Evolutionary conservation across 2,797 vertebrate species (phyloP).

Genomic region (Selene dorsalis): DNA sequence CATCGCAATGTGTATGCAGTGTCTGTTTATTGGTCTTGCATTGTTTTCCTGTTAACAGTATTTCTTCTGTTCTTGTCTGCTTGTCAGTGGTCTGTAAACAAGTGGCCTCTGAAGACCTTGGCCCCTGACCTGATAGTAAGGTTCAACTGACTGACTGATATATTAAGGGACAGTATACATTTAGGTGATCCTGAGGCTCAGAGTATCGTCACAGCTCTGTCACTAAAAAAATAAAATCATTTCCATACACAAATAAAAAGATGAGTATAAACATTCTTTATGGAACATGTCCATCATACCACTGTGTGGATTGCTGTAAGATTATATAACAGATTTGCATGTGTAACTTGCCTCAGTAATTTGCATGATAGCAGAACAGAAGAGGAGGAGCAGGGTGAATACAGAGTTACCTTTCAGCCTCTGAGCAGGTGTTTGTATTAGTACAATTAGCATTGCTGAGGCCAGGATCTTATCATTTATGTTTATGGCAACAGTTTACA

Average conservation of each 20-base stretch:
- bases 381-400: background rate
- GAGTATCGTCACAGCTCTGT: background rate
- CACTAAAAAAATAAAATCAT: background rate
- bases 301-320: constrained; percentile 25
- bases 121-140: background rate
- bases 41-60: too few species aligned
- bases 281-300: background rate
- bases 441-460: background rate
- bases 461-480: background rate
- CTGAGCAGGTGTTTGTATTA: constrained; percentile 25
- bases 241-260: constrained; percentile 35
- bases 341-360: constrained; percentile 46
- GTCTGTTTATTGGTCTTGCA: too few species aligned
- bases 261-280: constrained; percentile 6
- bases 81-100: background rate
- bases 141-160: background rate
- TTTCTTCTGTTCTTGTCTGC: background rate
- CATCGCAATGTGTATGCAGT: too few species aligned
- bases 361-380: constrained; percentile 67
- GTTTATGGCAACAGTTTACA: background rate
- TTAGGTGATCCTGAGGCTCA: background rate
- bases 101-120: too few species aligned
- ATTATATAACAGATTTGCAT: constrained; percentile 71
- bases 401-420: constrained; percentile 50
- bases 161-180: background rate